Base-by-base conservation (phyloP, 2,888 invertebrate species). In the Melinaea marsaeus region DNA sequence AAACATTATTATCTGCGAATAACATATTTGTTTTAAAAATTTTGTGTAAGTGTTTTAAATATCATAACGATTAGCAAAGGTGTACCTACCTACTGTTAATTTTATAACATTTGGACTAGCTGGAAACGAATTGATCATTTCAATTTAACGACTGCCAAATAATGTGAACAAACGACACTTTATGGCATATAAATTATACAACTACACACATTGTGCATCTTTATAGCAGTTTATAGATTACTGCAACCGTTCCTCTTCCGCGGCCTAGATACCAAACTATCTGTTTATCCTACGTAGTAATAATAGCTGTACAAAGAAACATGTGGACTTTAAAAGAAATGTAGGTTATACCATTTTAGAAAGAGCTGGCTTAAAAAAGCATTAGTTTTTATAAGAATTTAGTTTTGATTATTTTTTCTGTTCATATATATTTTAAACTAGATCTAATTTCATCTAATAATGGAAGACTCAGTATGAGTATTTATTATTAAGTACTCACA, bases 271-370 rank as follows among this genome's bases (percentile, higher is more conserved):
- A 62, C 65, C 61, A 45, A 60, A 58, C 56, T 65, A 64, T 67
- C 63, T 67, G 67, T 68, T 70, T 70, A 65, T 67, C 56, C 63
- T 68, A 51, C 58, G 58, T 66, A 59, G 57, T 69, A 68, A 72
- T 70, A 72, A 72, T 69, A 69, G 61, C 58, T 63, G 64, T 69
- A 72, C 68, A 62, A 62, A 64, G 67, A 71, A 69, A 69, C 69
- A 66, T 58, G 60, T 62, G 47, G 56, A 47, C 58, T 73, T 71
- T 70, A 69, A 22, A 71, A 67, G 69, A 64, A 57, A 68, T 64
- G 62, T 64, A 61, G 65, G 63, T 54, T 60, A 65, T 54, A 58
- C 13, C 48, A 51, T 32, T 51, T 32, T 32, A 51, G 57, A 57
- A 47, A 57, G 51, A 56, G 45, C 34, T 55, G 46, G 33, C 51